Evolutionary conservation across 2,113 vertebrate genomes (phyloP), one percentile per base, ranked within the genome.

Genomic region (Ageneiosus marmoratus): DNA sequence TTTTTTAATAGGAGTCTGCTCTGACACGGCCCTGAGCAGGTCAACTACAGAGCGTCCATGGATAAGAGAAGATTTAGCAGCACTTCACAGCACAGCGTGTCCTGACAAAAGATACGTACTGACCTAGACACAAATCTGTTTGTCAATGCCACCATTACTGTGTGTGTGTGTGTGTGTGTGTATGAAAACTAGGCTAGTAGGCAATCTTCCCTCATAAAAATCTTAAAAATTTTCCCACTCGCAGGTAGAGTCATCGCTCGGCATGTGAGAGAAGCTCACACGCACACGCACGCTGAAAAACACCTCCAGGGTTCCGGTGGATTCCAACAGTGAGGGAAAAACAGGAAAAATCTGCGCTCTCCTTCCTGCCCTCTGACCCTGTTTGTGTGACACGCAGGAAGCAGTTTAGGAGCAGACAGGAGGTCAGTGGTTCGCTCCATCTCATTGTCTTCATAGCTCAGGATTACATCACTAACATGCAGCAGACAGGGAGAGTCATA

Each of bases 311-410:
- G 89, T 92, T 91, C 89, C 89, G 86, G 88, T 90, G 91, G 90
- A 88, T 90, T 90, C 88, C 87, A 88, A 78, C 87, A 87, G 88
- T 89, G 77, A 91, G 91, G 90, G 91, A 95, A 97, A 97, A 96
- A 97, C 96, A 97, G 96, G 96, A 97, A 96, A 95, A 95, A 94
- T 95, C 94, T 96, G 94, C 93, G 92, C 88, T 91, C 90, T 93
- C 91, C 89, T 95, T 94, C 94, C 94, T 93, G 92, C 86, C 87
- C 88, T 83, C 84, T 86, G 86, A 93, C 86, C 88, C 86, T 87
- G 87, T 88, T 87, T 88, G 86, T 77, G 81, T 89, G 90, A 94
- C 93, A 94, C 88, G 92, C 89, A 93, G 91, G 93, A 94, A 93
- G 94, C 94, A 94, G 92, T 92, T 93, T 92, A 92, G 93, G 93